These are phyloP conservation scores for Salvator merianae DNA, from an alignment of 2,113 vertebrate species.

Conservation along the genomic window DNA sequence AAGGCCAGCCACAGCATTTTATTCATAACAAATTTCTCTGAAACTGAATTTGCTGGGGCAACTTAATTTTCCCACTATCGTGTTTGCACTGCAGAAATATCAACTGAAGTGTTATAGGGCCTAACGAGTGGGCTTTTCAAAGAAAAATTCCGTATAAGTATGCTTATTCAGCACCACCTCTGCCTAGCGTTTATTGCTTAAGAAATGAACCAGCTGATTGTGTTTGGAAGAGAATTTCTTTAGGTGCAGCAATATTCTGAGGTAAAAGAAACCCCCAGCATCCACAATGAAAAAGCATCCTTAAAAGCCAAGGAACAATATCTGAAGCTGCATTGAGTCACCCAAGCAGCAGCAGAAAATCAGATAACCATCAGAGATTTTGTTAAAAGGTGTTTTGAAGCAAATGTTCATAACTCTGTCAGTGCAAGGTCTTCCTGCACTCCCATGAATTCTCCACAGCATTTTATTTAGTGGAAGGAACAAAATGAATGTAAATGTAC, in stretches of 20 bases:
- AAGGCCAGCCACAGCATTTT: conserved; percentile 80
- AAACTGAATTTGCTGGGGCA: conserved; percentile 93
- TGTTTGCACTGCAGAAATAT: conserved; percentile 83
- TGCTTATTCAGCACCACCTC: conserved; percentile 84
- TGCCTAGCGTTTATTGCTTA: conserved; percentile 77
- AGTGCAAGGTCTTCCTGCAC: not conserved
- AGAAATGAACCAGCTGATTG: conserved; percentile 73
- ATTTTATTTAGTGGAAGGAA: conserved; percentile 70
- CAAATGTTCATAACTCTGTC: conserved; percentile 40
- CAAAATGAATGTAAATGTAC: conserved; percentile 73
- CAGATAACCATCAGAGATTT: conserved; percentile 69
- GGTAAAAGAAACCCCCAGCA: not conserved
- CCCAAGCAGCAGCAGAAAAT: conserved; percentile 55
- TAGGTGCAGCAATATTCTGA: conserved; percentile 65
- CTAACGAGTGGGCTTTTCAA: conserved; percentile 80
- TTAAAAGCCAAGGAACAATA: conserved; percentile 72
- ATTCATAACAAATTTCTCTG: conserved; percentile 91
- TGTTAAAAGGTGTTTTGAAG: conserved; percentile 66
- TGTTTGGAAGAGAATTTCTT: conserved; percentile 64
- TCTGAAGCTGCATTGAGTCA: conserved; percentile 66
- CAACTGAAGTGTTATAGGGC: conserved; percentile 75
- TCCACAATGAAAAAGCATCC: not conserved
- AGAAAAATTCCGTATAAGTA: conserved; percentile 80
- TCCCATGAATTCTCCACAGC: conserved; percentile 5
- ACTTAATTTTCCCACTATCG: conserved; percentile 90